phyloP scores from a whole-genome alignment of 2,113 vertebrate species.

The Blennius ocellaris region DNA sequence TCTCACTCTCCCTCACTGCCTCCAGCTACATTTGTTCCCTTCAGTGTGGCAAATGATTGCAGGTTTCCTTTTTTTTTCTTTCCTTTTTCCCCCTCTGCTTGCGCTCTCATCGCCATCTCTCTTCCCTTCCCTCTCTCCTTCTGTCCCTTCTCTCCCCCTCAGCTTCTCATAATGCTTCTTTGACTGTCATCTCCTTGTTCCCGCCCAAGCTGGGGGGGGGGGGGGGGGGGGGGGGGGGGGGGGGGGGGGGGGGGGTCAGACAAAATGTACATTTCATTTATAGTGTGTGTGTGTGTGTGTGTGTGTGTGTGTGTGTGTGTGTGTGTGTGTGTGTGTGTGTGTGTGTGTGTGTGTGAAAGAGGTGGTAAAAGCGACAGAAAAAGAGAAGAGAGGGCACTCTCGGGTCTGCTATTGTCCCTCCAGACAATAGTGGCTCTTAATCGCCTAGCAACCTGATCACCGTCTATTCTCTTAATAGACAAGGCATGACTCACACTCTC shows the following conservation, averaged over 20 bases:
- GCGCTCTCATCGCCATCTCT: background rate
- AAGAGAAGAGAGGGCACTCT: conserved; percentile 61
- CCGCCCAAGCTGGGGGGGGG: conserved; percentile 49
- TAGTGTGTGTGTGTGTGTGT: conserved; percentile 36
- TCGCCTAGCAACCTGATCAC: conserved; percentile 85
- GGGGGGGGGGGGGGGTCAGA: conserved; percentile 23
- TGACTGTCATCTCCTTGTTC: conserved; percentile 59
- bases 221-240: conserved; percentile 39
- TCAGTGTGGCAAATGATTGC: conserved; percentile 75
- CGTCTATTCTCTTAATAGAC: conserved; percentile 77
- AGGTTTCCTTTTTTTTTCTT: conserved; percentile 61
- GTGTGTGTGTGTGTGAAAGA: conserved; percentile 45
- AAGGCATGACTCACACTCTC: conserved; percentile 77
- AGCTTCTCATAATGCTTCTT: conserved; percentile 39
- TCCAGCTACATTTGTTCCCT: conserved; percentile 79
- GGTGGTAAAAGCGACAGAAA: conserved; percentile 31
- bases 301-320: conserved; percentile 32
- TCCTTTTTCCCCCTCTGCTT: conserved; percentile 39
- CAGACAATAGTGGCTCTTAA: conserved; percentile 82
- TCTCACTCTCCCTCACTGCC: conserved; percentile 62
- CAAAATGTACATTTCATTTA: conserved; percentile 51
- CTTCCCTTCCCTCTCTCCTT: conserved; percentile 16
- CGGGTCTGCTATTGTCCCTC: conserved; percentile 75
- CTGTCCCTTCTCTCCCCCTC: conserved; percentile 37
- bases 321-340: conserved; percentile 9